Evolutionary conservation across 2,113 vertebrate species (phyloP).

Genomic region (Sardina pilchardus): DNA sequence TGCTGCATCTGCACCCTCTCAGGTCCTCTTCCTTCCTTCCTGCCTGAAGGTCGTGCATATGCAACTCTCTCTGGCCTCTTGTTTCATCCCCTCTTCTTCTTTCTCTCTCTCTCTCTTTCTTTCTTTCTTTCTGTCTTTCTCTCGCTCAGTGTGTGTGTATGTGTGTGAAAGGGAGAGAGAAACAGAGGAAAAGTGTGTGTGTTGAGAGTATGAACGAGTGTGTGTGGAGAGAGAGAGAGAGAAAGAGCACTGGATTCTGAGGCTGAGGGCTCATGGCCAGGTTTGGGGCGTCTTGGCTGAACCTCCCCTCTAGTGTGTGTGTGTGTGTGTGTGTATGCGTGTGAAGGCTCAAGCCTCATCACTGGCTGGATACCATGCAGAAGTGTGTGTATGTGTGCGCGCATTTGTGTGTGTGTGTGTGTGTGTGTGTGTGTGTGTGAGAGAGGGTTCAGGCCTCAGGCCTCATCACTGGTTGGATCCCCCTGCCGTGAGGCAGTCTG

Average conservation of each 20-base stretch:
- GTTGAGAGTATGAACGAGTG: not conserved
- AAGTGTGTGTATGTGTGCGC: not conserved
- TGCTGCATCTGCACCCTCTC: not conserved
- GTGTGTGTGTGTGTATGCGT: no score
- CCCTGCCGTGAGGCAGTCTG: constrained; percentile 39
- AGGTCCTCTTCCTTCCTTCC: not conserved
- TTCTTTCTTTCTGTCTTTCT: no score
- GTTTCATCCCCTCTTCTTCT: not conserved
- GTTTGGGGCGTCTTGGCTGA: no score
- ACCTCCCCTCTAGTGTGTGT: no score
- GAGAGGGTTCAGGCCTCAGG: constrained; percentile 29
- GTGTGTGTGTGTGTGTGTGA: constrained; percentile 7
- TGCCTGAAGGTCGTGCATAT: not conserved
- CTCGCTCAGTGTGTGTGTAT: not conserved
- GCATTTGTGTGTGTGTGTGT: not conserved
- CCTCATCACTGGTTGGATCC: constrained; percentile 37
- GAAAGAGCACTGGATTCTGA: no score
- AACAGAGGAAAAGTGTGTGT: not conserved
- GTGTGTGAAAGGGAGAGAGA: not conserved
- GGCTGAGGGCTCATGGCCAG: not conserved
- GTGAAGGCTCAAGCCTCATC: no score
- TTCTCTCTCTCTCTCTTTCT: no score
- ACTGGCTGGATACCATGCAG: no score
- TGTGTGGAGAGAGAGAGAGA: not conserved
- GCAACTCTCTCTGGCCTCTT: not conserved